phyloP scores from a whole-genome alignment of 1,140 invertebrate genomes.

The Drosophila mayri region DNA sequence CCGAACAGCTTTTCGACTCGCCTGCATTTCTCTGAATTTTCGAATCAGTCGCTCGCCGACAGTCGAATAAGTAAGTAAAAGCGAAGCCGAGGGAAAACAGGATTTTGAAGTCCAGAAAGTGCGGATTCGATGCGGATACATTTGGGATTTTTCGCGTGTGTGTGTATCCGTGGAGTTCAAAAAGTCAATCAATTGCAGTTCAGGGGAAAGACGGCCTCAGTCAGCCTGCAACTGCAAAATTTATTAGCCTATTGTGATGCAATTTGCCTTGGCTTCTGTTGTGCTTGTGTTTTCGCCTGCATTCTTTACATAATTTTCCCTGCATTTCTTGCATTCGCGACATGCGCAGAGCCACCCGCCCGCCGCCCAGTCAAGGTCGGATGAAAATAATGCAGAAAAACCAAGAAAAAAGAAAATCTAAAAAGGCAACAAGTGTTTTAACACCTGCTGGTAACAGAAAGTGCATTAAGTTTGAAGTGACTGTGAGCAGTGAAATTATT shows the following conservation, averaged over 20 bases:
- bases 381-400: slow-evolving; percentile 28
- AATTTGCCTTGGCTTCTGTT: slow-evolving; percentile 43
- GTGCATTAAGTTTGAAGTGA: not conserved
- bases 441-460: not conserved
- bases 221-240: slow-evolving; percentile 4
- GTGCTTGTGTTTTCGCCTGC: slow-evolving; percentile 28
- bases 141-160: slow-evolving; percentile 5
- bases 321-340: slow-evolving; percentile 49
- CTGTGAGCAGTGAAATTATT: not conserved
- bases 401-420: slow-evolving; percentile 16
- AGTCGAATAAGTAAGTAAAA: slow-evolving; percentile 52
- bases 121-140: not conserved
- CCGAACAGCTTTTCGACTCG: slow-evolving; percentile 38
- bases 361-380: slow-evolving; percentile 58
- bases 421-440: slow-evolving; percentile 66
- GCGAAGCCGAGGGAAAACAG: not conserved
- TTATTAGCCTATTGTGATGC: slow-evolving; percentile 46
- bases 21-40: slow-evolving; percentile 32
- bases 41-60: slow-evolving; percentile 56
- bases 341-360: slow-evolving; percentile 59
- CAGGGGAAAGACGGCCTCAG: not conserved
- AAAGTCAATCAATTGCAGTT: slow-evolving; percentile 19
- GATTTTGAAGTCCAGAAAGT: slow-evolving; percentile 7
- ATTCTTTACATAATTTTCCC: slow-evolving; percentile 72
- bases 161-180: slow-evolving; percentile 28